Base-by-base conservation (phyloP, 2,888 invertebrate species). In the Bombylius discolor region DNA sequence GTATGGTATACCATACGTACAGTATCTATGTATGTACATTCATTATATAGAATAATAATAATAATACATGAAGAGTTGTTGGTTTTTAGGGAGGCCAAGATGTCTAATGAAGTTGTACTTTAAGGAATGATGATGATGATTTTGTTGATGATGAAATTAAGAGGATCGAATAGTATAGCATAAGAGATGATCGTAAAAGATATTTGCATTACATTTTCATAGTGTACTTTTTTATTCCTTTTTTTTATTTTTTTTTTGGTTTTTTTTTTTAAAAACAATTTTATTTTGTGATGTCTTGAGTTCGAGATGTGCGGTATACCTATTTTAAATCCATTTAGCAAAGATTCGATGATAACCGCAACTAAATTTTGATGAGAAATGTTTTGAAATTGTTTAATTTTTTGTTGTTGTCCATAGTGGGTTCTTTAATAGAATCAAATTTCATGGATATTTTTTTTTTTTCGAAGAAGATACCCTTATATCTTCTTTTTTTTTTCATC, bases 61-160 rank as follows among this genome's bases (percentile, higher is more conserved):
- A 23, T 23, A 23, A 23, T 23, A 23, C 23, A 23, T 23, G 23
- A 42, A 11, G 12, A 11, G 39, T 42, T 42, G 39, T 42, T 42
- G 39, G 11, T 11, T 42, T 42, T 42, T 42, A 3, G 8, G 39
- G 39, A 42, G 39, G 39, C 39, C 47, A 47, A 53, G 36, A 36
- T 45, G 42, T 49, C 49, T 54, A 54, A 54, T 54, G 49, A 54
- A 54, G 54, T 54, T 54, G 54, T 54, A 54, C 23, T 34, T 54
- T 33, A 33, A 33, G 44, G 48, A 54, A 49, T 42, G 54, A 48
- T 8, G 39, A 53, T 47, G 48, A 48, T 23, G 23, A 23, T 23
- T 23, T 23, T 23, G 23, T 23, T 23, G 23, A 23, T 23, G 23
- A 3, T 42, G 11, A 42, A 42, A 42, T 42, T 42, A 42, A 42